Evolutionary conservation across 2,888 invertebrate genomes (phyloP).

Genomic region (Hydraecia micacea): DNA sequence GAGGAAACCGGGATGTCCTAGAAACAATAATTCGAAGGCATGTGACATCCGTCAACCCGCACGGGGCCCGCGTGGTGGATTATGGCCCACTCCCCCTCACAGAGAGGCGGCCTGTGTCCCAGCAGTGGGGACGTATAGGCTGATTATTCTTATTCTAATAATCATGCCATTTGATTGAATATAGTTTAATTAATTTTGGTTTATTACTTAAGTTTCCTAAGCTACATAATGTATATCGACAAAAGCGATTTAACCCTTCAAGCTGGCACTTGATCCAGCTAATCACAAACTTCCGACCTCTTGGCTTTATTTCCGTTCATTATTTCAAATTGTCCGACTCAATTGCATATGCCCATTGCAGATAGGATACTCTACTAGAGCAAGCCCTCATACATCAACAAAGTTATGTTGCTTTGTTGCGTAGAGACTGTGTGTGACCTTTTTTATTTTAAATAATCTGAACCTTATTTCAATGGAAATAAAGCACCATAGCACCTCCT

Average conservation of each 20-base stretch:
- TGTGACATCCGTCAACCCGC: too few species aligned
- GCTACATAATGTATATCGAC: background rate
- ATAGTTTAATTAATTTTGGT: background rate
- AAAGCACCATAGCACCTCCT: background rate
- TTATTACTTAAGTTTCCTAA: background rate
- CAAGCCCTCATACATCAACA: background rate
- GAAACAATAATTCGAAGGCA: too few species aligned
- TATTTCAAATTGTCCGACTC: slow-evolving; percentile 7
- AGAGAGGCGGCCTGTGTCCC: too few species aligned
- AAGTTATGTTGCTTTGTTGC: background rate
- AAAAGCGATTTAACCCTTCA: slow-evolving; percentile 18
- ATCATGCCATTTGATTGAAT: too few species aligned
- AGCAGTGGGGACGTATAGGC: too few species aligned
- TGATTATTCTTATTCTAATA: too few species aligned
- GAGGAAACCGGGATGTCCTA: too few species aligned
- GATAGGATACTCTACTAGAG: background rate
- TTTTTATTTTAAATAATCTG: background rate
- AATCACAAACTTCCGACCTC: slow-evolving; percentile 16
- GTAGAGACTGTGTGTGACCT: background rate
- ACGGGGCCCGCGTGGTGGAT: too few species aligned
- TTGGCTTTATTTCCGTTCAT: slow-evolving; percentile 20
- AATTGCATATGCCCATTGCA: background rate
- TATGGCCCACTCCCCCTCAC: too few species aligned
- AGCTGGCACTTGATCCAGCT: slow-evolving; percentile 15
- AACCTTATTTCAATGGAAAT: background rate